Percentiles rank a stretch among this genome's conserved stretches.
These are phyloP conservation scores for Diphyllodes magnificus DNA, from an alignment of 2,113 vertebrate genomes.

Conservation along the genomic window DNA sequence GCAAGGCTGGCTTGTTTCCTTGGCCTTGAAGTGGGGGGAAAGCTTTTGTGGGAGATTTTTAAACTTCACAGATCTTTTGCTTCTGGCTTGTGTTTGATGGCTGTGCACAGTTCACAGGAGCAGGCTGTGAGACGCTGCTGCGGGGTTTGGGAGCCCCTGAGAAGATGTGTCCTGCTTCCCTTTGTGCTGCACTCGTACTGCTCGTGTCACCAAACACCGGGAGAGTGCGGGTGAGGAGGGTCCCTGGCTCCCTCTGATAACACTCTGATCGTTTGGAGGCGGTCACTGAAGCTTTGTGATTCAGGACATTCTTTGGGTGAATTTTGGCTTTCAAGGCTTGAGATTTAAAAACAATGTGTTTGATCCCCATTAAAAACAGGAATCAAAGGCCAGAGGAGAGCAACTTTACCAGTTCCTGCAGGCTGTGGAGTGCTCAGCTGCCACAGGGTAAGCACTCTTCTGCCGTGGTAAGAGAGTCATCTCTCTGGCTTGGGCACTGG, in stretches of 20 bases:
- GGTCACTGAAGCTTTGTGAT: not conserved
- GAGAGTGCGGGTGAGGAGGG: not conserved
- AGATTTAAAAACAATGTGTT: not conserved
- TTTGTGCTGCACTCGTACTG: accelerated
- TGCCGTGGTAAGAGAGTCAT: not conserved
- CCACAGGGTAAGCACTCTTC: not conserved
- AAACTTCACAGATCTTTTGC: not conserved
- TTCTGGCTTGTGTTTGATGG: not conserved
- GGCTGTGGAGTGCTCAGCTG: not conserved
- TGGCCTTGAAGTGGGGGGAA: not conserved
- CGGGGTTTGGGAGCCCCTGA: not conserved
- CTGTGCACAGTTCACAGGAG: not conserved
- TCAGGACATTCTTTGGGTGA: not conserved
- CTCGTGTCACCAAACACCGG: accelerated
- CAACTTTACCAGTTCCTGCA: accelerated
- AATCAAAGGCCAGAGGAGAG: not conserved
- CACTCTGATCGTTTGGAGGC: accelerated
- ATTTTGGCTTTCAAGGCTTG: not conserved
- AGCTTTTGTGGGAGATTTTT: not conserved
- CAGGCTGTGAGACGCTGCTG: not conserved
- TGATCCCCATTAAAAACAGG: not conserved
- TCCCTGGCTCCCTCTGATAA: not conserved
- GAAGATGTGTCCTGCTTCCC: not conserved
- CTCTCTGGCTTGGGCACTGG: accelerated
- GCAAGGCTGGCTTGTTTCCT: not conserved